These are phyloP conservation scores for Coenobita brevimanus DNA, from an alignment of 1,140 invertebrate species.

Conservation along the genomic window DNA sequence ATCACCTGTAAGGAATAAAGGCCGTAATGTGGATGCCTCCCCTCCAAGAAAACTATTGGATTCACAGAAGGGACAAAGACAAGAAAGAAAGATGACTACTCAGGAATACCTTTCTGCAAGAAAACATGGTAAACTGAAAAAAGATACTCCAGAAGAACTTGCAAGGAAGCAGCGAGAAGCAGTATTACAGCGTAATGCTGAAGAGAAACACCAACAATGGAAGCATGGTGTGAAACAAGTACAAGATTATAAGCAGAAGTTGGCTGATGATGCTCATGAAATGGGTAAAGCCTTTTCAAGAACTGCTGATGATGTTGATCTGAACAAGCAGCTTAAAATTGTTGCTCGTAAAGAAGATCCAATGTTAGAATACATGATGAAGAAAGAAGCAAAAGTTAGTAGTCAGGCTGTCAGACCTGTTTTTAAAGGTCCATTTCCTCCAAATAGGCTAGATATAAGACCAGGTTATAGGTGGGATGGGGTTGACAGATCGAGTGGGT, in stretches of 20 bases:
- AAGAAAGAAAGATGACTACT: conserved; percentile 61
- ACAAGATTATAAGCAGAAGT: conserved; percentile 80
- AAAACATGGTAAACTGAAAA: conserved; percentile 57
- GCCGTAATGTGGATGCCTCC: conserved; percentile 68
- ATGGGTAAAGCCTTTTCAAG: conserved; percentile 92
- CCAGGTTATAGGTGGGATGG: conserved; percentile 99
- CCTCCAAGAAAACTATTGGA: conserved; percentile 62
- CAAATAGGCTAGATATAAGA: conserved; percentile 92
- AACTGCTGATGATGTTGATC: conserved; percentile 89
- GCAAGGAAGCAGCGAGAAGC: conserved; percentile 56
- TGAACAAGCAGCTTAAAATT: conserved; percentile 84
- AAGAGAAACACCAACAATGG: conserved; percentile 71
- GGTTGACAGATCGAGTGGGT: conserved; percentile 97
- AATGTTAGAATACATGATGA: conserved; percentile 90
- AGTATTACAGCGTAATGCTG: conserved; percentile 72
- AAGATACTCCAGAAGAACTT: conserved; percentile 64
- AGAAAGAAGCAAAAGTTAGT: conserved; percentile 78
- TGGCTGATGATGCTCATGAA: conserved; percentile 85
- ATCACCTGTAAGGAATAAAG: conserved; percentile 37
- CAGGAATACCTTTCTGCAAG: conserved; percentile 59
- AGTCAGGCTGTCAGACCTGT: conserved; percentile 67
- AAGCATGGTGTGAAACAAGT: conserved; percentile 77
- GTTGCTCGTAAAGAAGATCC: conserved; percentile 91
- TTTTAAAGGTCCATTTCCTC: conserved; percentile 76
- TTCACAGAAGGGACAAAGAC: conserved; percentile 53